Evolutionary conservation across 2,888 invertebrate genomes (phyloP), one percentile per base, ranked within the genome.

Genomic region (Pheosia gnoma): DNA sequence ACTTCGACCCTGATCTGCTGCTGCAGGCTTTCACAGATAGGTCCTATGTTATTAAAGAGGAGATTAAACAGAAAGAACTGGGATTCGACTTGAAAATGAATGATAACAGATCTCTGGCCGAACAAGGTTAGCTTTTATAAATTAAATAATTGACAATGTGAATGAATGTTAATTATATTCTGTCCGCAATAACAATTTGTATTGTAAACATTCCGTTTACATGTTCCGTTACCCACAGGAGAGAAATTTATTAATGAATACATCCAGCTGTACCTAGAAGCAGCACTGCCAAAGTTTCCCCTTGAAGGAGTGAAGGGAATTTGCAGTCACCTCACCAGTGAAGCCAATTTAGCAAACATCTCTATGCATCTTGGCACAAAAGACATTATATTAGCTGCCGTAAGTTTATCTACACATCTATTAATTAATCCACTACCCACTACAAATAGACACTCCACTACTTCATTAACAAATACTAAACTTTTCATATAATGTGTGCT

Each of bases 21-120:
- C 94, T 96, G 60, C 94, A 94, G 78, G 98, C 98, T 0, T 96
- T 99, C 63, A 96, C 96, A 52, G 96, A 98, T 79, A 94, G 95
- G 73, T 97, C 97, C 0, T 98, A 97, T 83, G 94, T 97, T 4
- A 94, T 95, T 43, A 90, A 95, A 80, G 97, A 98, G 84, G 95
- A 95, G 83, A 88, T 94, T 75, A 95, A 95, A 73, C 96, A 96
- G 79, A 94, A 94, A 74, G 95, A 95, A 78, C 91, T 97, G 59
- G 96, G 96, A n/a, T 94, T 97, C 74, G 95, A 95, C 61, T 80
- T 96, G 4, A 89, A 95, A 77, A 84, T 96, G 70, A 82, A 90
- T 56, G 96, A 97, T 78, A 98, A 99, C 81, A 85, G 82, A 51
- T 94, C 96, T 61, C 87, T 99, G 52, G 94, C 96, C 4, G 86